Conservation (phyloP, 2,797 vertebrate genomes). For the Gallinago nigripennis region DNA sequence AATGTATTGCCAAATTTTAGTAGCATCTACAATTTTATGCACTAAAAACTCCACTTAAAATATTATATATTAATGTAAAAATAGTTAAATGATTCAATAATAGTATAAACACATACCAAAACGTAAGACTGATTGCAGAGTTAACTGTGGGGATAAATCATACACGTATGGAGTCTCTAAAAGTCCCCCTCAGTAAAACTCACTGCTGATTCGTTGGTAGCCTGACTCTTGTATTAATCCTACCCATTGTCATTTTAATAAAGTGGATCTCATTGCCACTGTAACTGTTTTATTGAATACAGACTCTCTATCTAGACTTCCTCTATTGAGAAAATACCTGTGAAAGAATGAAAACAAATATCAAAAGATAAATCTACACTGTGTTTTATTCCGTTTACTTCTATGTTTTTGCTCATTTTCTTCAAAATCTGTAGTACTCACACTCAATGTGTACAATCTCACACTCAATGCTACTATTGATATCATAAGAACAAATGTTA, state of each 20-base stretch:
- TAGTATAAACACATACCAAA: not conserved
- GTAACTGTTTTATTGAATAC: not conserved
- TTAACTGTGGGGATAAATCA: not conserved
- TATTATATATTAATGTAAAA: not conserved
- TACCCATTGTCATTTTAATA: fast-evolving
- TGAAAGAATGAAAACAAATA: not conserved
- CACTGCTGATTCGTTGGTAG: not conserved
- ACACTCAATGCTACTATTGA: not conserved
- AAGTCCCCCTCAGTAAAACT: not conserved
- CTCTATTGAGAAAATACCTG: not conserved
- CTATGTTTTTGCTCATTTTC: not conserved
- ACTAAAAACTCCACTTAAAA: not conserved
- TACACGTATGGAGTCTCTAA: not conserved
- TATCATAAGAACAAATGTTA: not conserved
- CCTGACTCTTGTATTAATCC: not conserved
- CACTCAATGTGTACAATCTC: not conserved
- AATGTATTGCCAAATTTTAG: not conserved
- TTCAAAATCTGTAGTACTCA: not conserved
- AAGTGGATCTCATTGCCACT: not conserved
- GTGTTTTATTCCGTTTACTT: not conserved
- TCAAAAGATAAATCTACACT: not conserved
- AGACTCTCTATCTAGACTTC: not conserved
- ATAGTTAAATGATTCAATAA: not conserved
- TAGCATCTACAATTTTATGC: not conserved
- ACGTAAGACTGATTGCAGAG: not conserved